These are phyloP conservation scores for Drosophila mauritiana DNA, from an alignment of 1,140 invertebrate species.

Conservation along the genomic window DNA sequence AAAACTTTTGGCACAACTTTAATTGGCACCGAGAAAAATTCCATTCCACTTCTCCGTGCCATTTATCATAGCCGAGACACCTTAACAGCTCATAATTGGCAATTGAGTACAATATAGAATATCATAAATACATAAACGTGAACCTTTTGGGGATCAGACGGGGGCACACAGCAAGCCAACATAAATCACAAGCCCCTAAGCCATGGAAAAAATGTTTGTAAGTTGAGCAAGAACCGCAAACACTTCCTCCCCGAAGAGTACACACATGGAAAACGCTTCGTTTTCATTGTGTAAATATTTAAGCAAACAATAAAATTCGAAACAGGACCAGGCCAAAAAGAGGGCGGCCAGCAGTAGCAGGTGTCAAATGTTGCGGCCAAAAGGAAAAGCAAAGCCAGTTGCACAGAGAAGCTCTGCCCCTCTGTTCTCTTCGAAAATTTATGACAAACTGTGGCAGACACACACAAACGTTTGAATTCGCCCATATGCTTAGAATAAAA, in stretches of 20 bases:
- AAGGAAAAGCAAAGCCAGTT: conserved; percentile 64
- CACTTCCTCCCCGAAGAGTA: conserved; percentile 3
- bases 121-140: conserved; percentile 49
- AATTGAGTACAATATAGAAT: conserved; percentile 73
- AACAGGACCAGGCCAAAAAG: conserved; percentile 7
- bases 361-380: conserved; percentile 77
- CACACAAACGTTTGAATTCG: conserved; percentile 59
- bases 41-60: background rate
- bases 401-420: conserved; percentile 9
- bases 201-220: conserved; percentile 43
- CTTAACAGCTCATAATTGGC: conserved; percentile 79
- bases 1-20: conserved; percentile 27
- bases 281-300: conserved; percentile 82
- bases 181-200: conserved; percentile 70
- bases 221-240: conserved; percentile 43
- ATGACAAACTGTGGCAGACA: conserved; percentile 64
- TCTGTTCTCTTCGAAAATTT: conserved; percentile 41
- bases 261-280: conserved; percentile 63
- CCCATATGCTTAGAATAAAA: conserved; percentile 59
- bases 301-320: conserved; percentile 79
- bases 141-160: conserved; percentile 9
- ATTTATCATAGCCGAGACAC: conserved; percentile 47
- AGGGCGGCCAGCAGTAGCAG: conserved; percentile 56
- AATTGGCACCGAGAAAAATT: conserved; percentile 9
- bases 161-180: conserved; percentile 41